These are phyloP conservation scores for Zelleria hepariella DNA, from an alignment of 2,888 invertebrate genomes.

Conservation along the genomic window DNA sequence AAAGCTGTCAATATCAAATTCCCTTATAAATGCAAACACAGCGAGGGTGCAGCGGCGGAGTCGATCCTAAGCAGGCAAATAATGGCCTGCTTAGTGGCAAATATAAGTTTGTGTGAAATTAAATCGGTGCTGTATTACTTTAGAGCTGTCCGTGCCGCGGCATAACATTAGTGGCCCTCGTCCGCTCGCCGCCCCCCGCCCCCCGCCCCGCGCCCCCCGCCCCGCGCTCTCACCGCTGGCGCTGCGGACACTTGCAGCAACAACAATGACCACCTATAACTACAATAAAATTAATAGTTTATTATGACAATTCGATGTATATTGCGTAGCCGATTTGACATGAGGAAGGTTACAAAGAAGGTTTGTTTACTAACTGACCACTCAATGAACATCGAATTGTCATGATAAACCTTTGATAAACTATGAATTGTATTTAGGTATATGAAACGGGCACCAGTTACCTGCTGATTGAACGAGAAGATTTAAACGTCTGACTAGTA, in stretches of 20 bases:
- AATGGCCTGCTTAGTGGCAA: neutral
- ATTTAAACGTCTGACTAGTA: too few species aligned
- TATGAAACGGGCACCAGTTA: too few species aligned
- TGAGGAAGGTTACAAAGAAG: too few species aligned
- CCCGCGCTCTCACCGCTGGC: neutral
- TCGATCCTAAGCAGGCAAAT: constrained; percentile 28
- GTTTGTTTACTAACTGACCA: too few species aligned
- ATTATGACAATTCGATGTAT: too few species aligned
- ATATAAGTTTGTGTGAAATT: neutral
- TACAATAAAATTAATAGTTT: too few species aligned
- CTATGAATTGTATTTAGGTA: too few species aligned
- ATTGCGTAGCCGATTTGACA: too few species aligned
- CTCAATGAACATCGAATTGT: too few species aligned
- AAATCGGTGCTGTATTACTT: constrained; percentile 1
- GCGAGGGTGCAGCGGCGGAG: constrained; percentile 57
- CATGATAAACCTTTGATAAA: too few species aligned
- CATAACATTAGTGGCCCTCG: neutral
- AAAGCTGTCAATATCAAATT: constrained; percentile 7
- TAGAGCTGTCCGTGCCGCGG: constrained; percentile 1
- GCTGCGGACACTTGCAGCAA: neutral
- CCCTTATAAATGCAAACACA: constrained; percentile 17
- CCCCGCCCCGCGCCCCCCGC: neutral
- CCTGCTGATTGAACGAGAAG: too few species aligned
- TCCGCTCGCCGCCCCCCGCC: neutral
- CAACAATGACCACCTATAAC: neutral